These are phyloP conservation scores for Galago senegalensis DNA, from an alignment of 2,797 vertebrate genomes.

Conservation along the genomic window DNA sequence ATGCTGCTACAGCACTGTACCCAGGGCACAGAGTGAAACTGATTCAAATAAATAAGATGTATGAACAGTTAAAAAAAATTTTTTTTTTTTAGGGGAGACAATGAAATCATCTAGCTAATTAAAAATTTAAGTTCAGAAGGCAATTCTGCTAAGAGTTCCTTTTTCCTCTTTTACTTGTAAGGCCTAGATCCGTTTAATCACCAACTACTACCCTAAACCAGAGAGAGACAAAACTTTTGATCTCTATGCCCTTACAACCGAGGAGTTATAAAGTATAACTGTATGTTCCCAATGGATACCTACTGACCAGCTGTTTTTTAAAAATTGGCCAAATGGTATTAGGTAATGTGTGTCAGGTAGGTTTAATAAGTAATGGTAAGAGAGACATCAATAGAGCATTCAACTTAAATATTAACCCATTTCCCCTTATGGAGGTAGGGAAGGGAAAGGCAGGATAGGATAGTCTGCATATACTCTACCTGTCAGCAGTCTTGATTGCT, in stretches of 20 bases:
- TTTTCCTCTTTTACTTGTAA: neutral
- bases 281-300: neutral
- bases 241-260: neutral
- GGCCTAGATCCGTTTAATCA: neutral
- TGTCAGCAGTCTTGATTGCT: conserved; percentile 95
- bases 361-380: conserved; percentile 10
- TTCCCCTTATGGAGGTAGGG: neutral
- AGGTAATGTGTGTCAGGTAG: neutral
- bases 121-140: neutral
- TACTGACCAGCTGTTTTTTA: neutral
- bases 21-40: no score
- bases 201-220: neutral
- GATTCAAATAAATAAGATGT: neutral
- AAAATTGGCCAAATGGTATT: neutral
- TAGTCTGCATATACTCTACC: conserved; percentile 88
- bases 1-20: neutral
- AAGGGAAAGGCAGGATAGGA: neutral
- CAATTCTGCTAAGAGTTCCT: neutral
- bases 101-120: neutral
- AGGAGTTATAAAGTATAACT: neutral
- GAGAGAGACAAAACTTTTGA: conserved; percentile 34
- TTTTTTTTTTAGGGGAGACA: neutral
- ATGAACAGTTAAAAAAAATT: neutral
- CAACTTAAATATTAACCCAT: neutral
- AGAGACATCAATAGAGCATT: neutral